These are phyloP conservation scores for Acanthosepion esculentum DNA, from an alignment of 2,888 invertebrate genomes.

Conservation along the genomic window DNA sequence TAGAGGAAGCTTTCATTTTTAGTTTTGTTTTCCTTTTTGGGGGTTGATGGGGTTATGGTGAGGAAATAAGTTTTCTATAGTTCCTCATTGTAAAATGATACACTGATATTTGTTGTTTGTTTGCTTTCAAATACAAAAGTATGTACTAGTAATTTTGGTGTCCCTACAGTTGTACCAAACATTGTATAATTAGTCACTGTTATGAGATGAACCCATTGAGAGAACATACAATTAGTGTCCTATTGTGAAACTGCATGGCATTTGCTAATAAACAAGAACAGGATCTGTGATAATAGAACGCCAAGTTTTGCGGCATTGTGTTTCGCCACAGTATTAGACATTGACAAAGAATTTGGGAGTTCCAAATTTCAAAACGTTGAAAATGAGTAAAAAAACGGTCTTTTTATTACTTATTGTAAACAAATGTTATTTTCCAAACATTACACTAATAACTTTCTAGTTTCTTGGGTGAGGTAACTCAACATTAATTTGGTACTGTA, in stretches of 20 bases:
- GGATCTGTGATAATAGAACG: neutral
- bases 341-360: neutral
- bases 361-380: neutral
- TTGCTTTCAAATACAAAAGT: neutral
- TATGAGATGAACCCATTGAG: neutral
- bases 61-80: neutral
- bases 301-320: neutral
- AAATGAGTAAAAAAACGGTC: neutral
- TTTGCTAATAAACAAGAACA: conserved; percentile 12
- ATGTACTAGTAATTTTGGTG: neutral
- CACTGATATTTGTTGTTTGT: neutral
- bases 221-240: neutral
- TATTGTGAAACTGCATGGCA: neutral
- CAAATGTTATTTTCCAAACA: too few species aligned
- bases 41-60: too few species aligned
- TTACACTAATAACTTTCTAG: too few species aligned
- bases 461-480: too few species aligned
- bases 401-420: neutral
- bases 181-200: neutral
- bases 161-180: neutral
- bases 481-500: too few species aligned
- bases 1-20: neutral
- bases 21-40: too few species aligned
- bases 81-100: neutral
- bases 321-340: neutral